A percentile compares a stretch with the other conserved stretches of the same genome.
Evolutionary conservation across 2,888 invertebrate genomes (phyloP).

Genomic region (Epicampocera succincta): DNA sequence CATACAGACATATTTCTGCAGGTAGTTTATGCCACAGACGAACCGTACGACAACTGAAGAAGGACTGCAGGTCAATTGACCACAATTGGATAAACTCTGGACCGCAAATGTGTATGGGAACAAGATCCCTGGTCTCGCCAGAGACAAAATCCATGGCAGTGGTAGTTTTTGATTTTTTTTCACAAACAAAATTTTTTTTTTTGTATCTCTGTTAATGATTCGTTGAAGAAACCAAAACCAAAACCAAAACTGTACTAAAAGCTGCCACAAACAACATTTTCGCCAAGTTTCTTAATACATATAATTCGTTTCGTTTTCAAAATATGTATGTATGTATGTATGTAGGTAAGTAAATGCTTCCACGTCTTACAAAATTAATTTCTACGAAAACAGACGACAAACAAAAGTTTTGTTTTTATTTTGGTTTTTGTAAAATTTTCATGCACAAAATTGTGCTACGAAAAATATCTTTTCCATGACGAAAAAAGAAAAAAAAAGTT

Average conservation of each 20-base stretch:
- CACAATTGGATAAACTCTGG: too few species aligned
- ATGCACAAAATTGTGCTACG: conserved; percentile 34
- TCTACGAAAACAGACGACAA: conserved; percentile 30
- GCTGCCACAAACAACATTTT: conserved; percentile 23
- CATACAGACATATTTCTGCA: too few species aligned
- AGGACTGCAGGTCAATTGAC: too few species aligned
- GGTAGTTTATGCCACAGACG: too few species aligned
- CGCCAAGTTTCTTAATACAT: conserved; percentile 26
- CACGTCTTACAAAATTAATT: conserved; percentile 54
- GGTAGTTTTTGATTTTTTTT: too few species aligned
- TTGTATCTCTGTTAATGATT: too few species aligned
- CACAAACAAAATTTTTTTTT: too few species aligned
- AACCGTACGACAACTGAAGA: too few species aligned
- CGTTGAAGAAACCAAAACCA: background rate
- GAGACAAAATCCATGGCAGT: too few species aligned
- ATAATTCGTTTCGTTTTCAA: conserved; percentile 11
- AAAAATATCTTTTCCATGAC: conserved; percentile 37
- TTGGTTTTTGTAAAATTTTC: conserved; percentile 21
- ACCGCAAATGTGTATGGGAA: too few species aligned
- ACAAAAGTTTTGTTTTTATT: conserved; percentile 32
- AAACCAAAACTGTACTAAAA: conserved; percentile 29
- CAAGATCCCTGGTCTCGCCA: too few species aligned
- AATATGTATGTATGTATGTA: too few species aligned
- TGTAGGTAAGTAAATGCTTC: conserved; percentile 34
- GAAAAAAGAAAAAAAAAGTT: conserved; percentile 21